Conservation (phyloP, 2,888 invertebrate genomes). For the Lasiommata megera region DNA sequence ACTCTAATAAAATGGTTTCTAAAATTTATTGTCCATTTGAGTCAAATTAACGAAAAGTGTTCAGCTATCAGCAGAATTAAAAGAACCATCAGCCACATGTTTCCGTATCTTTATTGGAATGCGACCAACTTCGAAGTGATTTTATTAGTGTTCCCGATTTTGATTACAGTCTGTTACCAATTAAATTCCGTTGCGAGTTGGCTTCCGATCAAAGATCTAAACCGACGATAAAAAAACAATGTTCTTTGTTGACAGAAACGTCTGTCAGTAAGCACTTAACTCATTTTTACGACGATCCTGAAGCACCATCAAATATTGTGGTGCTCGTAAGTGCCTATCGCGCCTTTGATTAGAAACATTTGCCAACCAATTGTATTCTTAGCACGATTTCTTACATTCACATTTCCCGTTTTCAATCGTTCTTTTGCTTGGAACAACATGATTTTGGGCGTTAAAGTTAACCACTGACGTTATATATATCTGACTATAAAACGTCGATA, state of each 20-base stretch:
- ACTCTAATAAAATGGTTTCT: no score
- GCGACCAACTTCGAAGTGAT: conserved; percentile 17
- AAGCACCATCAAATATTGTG: conserved; percentile 18
- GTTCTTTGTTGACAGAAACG: conserved; percentile 50
- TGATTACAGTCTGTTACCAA: conserved; percentile 41
- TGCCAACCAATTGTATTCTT: conserved; percentile 6
- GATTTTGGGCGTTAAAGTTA: neutral
- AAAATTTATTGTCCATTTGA: neutral
- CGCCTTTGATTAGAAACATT: conserved; percentile 21
- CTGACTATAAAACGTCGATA: no score
- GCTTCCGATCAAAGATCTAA: conserved; percentile 60
- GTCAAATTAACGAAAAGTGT: neutral
- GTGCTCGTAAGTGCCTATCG: conserved; percentile 16
- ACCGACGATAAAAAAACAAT: conserved; percentile 35
- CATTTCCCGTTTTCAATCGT: neutral
- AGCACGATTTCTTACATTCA: neutral
- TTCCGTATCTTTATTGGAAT: conserved; percentile 17
- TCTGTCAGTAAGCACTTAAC: conserved; percentile 43
- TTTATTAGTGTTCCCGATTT: conserved; percentile 21
- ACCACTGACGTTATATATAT: neutral
- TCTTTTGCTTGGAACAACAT: neutral
- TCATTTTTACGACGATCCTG: conserved; percentile 20
- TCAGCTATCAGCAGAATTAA: neutral
- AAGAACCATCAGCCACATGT: conserved; percentile 5
- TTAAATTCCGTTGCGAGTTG: conserved; percentile 48